These are phyloP conservation scores for Boloria euphrosyne DNA, from an alignment of 2,888 invertebrate species.

Conservation along the genomic window DNA sequence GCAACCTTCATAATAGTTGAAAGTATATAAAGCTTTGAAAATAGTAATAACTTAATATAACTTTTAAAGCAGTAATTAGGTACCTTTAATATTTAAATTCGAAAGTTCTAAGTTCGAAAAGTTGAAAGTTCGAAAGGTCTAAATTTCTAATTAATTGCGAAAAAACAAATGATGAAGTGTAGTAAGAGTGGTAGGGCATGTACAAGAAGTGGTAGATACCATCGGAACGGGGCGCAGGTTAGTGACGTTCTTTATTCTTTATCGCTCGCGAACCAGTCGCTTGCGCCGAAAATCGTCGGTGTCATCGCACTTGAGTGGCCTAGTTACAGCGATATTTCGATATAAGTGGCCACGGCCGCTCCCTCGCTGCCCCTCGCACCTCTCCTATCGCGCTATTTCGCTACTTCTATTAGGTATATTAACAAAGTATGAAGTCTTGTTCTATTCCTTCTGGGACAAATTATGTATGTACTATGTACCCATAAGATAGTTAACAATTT, in stretches of 20 bases:
- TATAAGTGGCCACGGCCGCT: conserved; percentile 50
- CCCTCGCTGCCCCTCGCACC: conserved; percentile 32
- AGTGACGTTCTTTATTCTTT: conserved; percentile 33
- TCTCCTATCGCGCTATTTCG: conserved; percentile 39
- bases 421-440: conserved; percentile 12
- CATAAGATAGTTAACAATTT: background rate
- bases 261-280: conserved; percentile 40
- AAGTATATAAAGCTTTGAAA: too few relatives aligned
- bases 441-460: conserved; percentile 26
- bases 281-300: conserved; percentile 56
- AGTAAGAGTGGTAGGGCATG: conserved; percentile 17
- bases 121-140: background rate
- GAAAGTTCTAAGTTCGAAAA: too few relatives aligned
- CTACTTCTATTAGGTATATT: conserved; percentile 26
- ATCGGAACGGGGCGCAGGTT: conserved; percentile 14
- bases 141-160: too few relatives aligned
- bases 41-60: too few relatives aligned
- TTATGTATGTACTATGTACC: background rate
- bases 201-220: conserved; percentile 22
- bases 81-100: too few relatives aligned
- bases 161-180: conserved; percentile 7
- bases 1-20: too few relatives aligned
- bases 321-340: conserved; percentile 70
- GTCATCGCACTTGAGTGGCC: conserved; percentile 70
- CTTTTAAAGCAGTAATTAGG: too few relatives aligned